Evolutionary conservation across 2,113 vertebrate genomes (phyloP).

Genomic region (Eudyptes chrysolophus): DNA sequence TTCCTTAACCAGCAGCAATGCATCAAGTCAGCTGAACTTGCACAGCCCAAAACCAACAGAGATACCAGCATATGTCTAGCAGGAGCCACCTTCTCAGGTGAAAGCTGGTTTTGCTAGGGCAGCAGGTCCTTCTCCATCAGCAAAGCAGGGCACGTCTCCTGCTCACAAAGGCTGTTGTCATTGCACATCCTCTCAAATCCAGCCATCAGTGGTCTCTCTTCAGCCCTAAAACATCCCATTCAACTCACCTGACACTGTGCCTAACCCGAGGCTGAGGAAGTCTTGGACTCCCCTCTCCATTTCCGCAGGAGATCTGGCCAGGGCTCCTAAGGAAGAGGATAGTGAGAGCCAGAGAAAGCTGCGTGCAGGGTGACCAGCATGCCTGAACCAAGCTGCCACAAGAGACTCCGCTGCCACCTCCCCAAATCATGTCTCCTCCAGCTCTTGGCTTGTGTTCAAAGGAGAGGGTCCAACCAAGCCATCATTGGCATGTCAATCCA

Average conservation of each 20-base stretch:
- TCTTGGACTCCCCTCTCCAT: not conserved
- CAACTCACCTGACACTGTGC: not conserved
- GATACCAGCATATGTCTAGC: not conserved
- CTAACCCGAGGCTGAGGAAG: accelerated
- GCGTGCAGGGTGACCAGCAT: not conserved
- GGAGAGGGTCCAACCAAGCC: not conserved
- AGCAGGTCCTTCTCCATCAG: not conserved
- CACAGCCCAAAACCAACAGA: not conserved
- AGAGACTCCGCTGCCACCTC: not conserved
- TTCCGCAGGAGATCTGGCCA: not conserved
- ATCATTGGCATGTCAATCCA: accelerated
- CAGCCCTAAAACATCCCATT: not conserved
- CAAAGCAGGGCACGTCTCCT: not conserved
- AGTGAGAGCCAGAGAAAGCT: not conserved
- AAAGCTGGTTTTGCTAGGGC: not conserved
- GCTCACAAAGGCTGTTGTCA: not conserved
- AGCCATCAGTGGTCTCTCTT: not conserved
- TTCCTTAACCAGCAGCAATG: not conserved
- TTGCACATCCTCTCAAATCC: not conserved
- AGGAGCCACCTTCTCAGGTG: not conserved
- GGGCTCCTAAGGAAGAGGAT: not conserved
- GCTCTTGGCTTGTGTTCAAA: not conserved
- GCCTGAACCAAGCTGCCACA: not conserved
- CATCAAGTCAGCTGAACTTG: not conserved
- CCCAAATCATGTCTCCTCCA: not conserved